Evolutionary conservation across 2,888 invertebrate genomes (phyloP).

Genomic region (Aphodius granarius): DNA sequence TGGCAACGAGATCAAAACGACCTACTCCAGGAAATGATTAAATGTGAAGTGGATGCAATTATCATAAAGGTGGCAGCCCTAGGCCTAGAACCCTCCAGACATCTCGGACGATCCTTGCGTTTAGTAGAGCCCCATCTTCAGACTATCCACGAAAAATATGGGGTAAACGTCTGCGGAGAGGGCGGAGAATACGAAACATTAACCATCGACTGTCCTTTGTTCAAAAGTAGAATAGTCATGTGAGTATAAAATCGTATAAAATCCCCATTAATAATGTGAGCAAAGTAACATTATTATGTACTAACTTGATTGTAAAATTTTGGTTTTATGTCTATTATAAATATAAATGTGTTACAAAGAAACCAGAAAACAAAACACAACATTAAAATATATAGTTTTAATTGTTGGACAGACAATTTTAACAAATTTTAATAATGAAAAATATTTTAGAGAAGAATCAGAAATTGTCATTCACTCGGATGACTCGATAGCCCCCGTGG

Average conservation of each 20-base stretch:
- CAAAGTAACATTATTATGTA: too few species aligned
- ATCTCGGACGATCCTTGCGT: slow-evolving; percentile 83
- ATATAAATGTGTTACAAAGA: too few species aligned
- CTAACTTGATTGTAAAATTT: too few species aligned
- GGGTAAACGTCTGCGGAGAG: slow-evolving; percentile 95
- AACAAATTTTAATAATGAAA: not conserved
- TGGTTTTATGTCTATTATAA: too few species aligned
- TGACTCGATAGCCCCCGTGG: slow-evolving; percentile 93
- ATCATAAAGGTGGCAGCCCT: slow-evolving; percentile 97
- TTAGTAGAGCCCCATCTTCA: slow-evolving; percentile 87
- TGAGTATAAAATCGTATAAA: slow-evolving; percentile 59
- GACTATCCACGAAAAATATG: slow-evolving; percentile 91
- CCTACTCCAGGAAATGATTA: slow-evolving; percentile 95
- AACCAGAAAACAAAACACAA: too few species aligned
- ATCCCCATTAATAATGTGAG: too few species aligned
- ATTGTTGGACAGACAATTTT: not conserved
- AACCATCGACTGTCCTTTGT: slow-evolving; percentile 95
- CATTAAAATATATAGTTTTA: not conserved
- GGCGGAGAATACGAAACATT: slow-evolving; percentile 99
- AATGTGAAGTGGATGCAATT: slow-evolving; percentile 87
- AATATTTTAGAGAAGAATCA: slow-evolving; percentile 71
- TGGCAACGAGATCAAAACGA: slow-evolving; percentile 96
- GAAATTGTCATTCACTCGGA: slow-evolving; percentile 88
- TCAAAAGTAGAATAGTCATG: slow-evolving; percentile 87
- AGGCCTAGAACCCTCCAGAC: slow-evolving; percentile 82